phyloP scores from a whole-genome alignment of 2,888 invertebrate genomes.

The Eremobia ochroleuca region DNA sequence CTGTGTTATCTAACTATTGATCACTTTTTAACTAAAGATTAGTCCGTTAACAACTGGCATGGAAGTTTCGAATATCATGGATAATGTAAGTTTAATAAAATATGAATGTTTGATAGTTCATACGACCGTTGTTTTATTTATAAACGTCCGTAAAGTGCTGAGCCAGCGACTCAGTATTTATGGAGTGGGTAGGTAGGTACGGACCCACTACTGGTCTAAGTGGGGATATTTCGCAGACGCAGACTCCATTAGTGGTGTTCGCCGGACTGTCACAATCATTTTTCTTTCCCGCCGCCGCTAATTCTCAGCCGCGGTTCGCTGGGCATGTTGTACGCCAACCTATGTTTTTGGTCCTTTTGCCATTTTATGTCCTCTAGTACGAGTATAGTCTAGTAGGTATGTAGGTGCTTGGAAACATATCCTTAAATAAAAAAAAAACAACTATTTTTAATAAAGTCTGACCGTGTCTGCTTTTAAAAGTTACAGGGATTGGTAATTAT shows the following conservation, averaged over 20 bases:
- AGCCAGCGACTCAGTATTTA: slow-evolving; percentile 40
- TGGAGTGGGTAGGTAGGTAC: slow-evolving; percentile 47
- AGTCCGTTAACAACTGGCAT: slow-evolving; percentile 75
- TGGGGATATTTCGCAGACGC: slow-evolving; percentile 89
- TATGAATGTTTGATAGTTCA: slow-evolving; percentile 38
- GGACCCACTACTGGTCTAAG: slow-evolving; percentile 76
- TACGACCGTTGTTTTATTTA: slow-evolving; percentile 35
- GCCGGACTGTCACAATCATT: slow-evolving; percentile 91
- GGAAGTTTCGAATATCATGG: slow-evolving; percentile 67
- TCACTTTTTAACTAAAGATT: slow-evolving; percentile 81
- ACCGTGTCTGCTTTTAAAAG: background rate
- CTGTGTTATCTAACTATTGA: slow-evolving; percentile 77
- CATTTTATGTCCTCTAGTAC: slow-evolving; percentile 10
- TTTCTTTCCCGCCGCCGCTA: slow-evolving; percentile 91
- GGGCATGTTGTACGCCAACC: slow-evolving; percentile 73
- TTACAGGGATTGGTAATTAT: background rate
- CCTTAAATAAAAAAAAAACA: background rate
- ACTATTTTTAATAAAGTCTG: too few species aligned
- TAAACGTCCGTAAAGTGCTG: slow-evolving; percentile 46
- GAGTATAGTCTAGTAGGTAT: background rate
- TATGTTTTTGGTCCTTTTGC: slow-evolving; percentile 76
- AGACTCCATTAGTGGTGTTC: slow-evolving; percentile 90
- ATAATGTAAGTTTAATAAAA: slow-evolving; percentile 52
- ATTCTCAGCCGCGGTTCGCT: slow-evolving; percentile 89
- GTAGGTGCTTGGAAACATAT: background rate